Base-by-base conservation (phyloP, 2,888 invertebrate genomes). In the Sussaba pulchella region DNA sequence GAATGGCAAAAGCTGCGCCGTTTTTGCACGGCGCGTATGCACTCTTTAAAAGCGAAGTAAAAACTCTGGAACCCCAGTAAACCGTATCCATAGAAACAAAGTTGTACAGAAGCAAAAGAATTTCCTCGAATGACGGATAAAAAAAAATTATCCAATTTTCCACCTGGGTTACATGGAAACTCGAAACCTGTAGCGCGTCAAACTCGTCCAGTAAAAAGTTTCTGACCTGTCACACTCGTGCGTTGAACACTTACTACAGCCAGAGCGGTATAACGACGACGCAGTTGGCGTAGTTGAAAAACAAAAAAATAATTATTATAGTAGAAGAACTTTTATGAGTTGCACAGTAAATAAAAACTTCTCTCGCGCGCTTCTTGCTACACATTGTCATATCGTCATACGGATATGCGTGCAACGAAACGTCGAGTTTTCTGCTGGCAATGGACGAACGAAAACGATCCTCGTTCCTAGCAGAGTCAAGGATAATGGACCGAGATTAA, bases 401-500 rank as follows among this genome's bases (percentile, higher is more conserved):
- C 8, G 14, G 12, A 17, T 21, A 26, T 57, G 57, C 54, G 43
- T 70, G 45, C 43, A 70, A 70, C 57, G 12, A 43, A 26, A 57
- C 54, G 31, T 39, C 45, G 70, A 57, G 70, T 70, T 70, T 70
- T 31, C 24, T 26, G 26, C 70, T 39, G 26, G 43, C 26, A 12
- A 57, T 54, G 57, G 19, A 17, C 41, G 12, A 57, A 70, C 57
- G 43, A 41, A 57, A 54, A 43, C 43, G n/a, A 41, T 31, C 6
- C 9, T 12, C 26, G 43, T 45, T 43, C 52, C 45, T 41, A 43
- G 45, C 70, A 8, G 57, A 57, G 70, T 57, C 70, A 72, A 57
- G 70, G 70, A 83, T 83, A 83, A 82, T 82, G 83, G 75, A 82
- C 80, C 82, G 72, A 59, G 78, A 75, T 76, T 82, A 83, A 83